Conservation (phyloP, 1,140 invertebrate species). For the Drosophila mayri region DNA sequence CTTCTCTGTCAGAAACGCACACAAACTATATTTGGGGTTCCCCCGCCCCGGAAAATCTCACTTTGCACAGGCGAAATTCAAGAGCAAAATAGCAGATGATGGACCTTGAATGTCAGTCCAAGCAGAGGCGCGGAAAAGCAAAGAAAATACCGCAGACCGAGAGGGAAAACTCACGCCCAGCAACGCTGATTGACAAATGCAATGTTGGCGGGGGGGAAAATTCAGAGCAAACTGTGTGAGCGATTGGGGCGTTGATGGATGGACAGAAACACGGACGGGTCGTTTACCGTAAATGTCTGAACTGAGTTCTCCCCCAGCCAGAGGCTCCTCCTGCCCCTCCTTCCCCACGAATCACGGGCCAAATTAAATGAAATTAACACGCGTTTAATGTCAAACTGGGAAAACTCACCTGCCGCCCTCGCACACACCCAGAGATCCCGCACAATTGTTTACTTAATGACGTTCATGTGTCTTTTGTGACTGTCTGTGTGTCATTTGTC, state of each 20-base stretch:
- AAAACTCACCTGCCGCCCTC: conserved; percentile 64
- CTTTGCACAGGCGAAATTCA: conserved; percentile 57
- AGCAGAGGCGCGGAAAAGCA: conserved; percentile 5
- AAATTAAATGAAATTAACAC: conserved; percentile 83
- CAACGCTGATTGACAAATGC: conserved; percentile 77
- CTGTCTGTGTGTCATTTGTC: conserved; percentile 70
- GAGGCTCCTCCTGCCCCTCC: background rate
- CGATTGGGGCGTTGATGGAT: conserved; percentile 70
- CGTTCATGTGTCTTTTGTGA: conserved; percentile 71
- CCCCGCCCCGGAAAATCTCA: conserved; percentile 11
- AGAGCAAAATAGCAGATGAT: conserved; percentile 57
- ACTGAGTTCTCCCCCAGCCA: background rate
- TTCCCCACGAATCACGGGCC: conserved; percentile 46
- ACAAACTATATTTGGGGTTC: conserved; percentile 11
- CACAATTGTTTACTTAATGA: conserved; percentile 74
- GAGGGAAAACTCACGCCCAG: conserved; percentile 26
- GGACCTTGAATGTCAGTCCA: conserved; percentile 51
- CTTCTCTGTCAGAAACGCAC: conserved; percentile 9
- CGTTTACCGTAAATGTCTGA: conserved; percentile 51
- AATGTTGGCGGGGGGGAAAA: conserved; percentile 37
- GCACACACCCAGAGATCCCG: conserved; percentile 9
- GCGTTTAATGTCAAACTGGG: conserved; percentile 76
- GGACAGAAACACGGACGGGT: conserved; percentile 54
- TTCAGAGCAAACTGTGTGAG: conserved; percentile 19
- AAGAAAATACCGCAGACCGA: conserved; percentile 39